Conservation (phyloP, 2,797 vertebrate species). For the Tympanoctomys barrerae region DNA sequence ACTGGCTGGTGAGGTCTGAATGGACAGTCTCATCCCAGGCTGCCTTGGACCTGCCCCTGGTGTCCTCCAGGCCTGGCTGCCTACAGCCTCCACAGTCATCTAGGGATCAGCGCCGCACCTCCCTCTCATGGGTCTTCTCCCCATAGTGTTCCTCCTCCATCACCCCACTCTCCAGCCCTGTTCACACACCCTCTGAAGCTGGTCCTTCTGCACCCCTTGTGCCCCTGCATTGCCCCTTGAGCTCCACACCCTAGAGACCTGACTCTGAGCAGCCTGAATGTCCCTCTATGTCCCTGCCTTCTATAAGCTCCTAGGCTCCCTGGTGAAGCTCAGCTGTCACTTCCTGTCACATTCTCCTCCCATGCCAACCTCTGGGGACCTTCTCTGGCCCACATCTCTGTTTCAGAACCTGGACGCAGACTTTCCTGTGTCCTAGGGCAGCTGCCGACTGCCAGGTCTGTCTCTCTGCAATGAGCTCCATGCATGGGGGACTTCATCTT, state of each 20-base stretch:
- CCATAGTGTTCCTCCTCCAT: not conserved
- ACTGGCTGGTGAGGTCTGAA: not conserved
- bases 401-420: not conserved
- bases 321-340: not conserved
- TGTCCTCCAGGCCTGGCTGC: not conserved
- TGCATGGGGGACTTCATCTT: not conserved
- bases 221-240: accelerated
- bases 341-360: not conserved
- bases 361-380: not conserved
- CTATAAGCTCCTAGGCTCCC: not conserved
- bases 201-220: not conserved
- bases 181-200: not conserved
- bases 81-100: not conserved
- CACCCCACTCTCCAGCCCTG: not conserved
- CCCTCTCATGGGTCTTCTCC: not conserved
- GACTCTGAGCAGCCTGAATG: not conserved
- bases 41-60: not conserved
- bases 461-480: not conserved
- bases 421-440: not conserved
- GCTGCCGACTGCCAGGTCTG: not conserved
- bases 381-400: not conserved
- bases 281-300: not conserved
- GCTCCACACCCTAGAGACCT: too few species aligned
- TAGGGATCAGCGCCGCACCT: not conserved
- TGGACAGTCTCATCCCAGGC: not conserved